phyloP scores from a whole-genome alignment of 64 coral and sea anemone species.

The Trachythela sp. region DNA sequence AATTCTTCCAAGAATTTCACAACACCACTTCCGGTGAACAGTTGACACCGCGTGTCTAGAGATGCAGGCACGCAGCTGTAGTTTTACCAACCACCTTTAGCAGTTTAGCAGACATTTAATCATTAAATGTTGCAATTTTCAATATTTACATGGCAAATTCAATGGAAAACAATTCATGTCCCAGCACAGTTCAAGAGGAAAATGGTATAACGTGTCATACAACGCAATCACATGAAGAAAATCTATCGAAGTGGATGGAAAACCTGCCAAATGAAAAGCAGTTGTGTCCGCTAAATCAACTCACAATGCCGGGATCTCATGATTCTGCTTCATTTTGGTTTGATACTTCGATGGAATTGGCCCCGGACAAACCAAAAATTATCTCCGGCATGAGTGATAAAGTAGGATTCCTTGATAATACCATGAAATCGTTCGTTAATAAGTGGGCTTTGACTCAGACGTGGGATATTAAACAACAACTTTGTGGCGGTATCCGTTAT shows the following conservation, averaged over 20 bases:
- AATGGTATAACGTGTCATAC: background rate
- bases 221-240: constrained; percentile 43
- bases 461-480: constrained; percentile 79
- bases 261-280: constrained; percentile 97
- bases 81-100: too few species aligned
- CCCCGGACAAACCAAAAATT: constrained; percentile 60
- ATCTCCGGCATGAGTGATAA: constrained; percentile 64
- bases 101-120: background rate
- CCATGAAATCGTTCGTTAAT: constrained; percentile 62
- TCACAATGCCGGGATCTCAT: constrained; percentile 92
- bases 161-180: background rate
- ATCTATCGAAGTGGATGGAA: constrained; percentile 89
- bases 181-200: background rate
- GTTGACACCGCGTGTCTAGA: too few species aligned
- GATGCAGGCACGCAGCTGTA: too few species aligned
- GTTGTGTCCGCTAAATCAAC: constrained; percentile 75
- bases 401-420: constrained; percentile 73
- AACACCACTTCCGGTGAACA: too few species aligned
- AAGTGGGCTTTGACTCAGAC: constrained; percentile 85
- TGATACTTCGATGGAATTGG: constrained; percentile 74
- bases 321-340: constrained; percentile 85
- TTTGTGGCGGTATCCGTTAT: constrained; percentile 74
- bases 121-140: too few species aligned
- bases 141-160: background rate
- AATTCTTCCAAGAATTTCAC: too few species aligned